These are phyloP conservation scores for Sphaerophoria rueppellii DNA, from an alignment of 2,888 invertebrate genomes.

Conservation along the genomic window DNA sequence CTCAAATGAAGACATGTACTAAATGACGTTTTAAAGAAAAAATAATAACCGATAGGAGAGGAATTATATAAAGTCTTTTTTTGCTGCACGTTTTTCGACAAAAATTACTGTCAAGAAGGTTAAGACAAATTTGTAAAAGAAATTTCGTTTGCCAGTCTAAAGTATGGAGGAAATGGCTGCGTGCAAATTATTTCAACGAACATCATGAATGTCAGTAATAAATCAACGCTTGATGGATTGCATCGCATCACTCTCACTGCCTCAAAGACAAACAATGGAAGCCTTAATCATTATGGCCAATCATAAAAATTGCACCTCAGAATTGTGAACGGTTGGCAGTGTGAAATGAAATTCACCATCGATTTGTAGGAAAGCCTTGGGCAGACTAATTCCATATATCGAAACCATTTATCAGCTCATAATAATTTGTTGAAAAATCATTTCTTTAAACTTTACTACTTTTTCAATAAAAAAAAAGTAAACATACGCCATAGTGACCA, in stretches of 20 bases:
- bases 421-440: too few relatives aligned
- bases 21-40: conserved; percentile 58
- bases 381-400: too few relatives aligned
- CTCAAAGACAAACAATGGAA: conserved; percentile 63
- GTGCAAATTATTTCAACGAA: conserved; percentile 29
- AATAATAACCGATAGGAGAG: conserved; percentile 69
- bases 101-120: conserved; percentile 34
- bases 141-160: conserved; percentile 15
- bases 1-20: conserved; percentile 65
- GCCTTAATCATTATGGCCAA: conserved; percentile 61
- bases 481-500: conserved; percentile 8
- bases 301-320: conserved; percentile 37
- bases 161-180: conserved; percentile 64
- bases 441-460: too few relatives aligned
- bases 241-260: conserved; percentile 70
- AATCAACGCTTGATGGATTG: conserved; percentile 69
- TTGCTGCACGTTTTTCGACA: conserved; percentile 47
- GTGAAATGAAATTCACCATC: background rate
- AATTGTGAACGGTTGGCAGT: conserved; percentile 19
- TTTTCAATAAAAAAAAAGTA: conserved; percentile 8
- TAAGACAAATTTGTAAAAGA: conserved; percentile 41
- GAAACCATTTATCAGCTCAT: too few relatives aligned
- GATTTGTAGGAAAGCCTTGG: too few relatives aligned
- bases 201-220: conserved; percentile 61
- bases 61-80: conserved; percentile 62